These are phyloP conservation scores for Stegana nigrithorax DNA, from an alignment of 2,888 invertebrate species.

Conservation along the genomic window DNA sequence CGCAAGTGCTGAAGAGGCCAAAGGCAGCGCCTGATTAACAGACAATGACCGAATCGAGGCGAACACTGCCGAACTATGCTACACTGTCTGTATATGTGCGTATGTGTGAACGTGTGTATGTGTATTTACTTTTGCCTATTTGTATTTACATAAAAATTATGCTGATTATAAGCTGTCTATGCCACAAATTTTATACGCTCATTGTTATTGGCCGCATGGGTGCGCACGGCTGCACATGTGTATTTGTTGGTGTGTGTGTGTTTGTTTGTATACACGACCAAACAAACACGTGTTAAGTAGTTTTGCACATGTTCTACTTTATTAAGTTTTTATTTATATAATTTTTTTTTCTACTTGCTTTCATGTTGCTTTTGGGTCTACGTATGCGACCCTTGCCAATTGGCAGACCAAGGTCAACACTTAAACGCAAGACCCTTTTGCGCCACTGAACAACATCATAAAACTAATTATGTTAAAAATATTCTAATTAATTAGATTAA, in stretches of 20 bases:
- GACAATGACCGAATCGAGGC: background rate
- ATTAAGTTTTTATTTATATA: no score
- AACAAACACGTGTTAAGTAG: conserved; percentile 9
- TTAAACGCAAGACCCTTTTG: background rate
- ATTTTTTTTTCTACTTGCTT: background rate
- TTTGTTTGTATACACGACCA: background rate
- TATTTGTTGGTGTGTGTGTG: conserved; percentile 8
- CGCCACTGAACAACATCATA: background rate
- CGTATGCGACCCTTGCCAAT: no score
- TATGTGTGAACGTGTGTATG: conserved; percentile 22
- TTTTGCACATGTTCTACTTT: conserved; percentile 25
- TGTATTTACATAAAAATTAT: conserved; percentile 53
- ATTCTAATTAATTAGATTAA: conserved; percentile 4
- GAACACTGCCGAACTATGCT: no score
- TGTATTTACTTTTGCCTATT: conserved; percentile 34
- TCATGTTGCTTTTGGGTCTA: background rate
- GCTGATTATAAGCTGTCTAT: conserved; percentile 50
- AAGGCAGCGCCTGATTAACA: no score
- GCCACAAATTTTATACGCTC: background rate
- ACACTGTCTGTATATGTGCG: conserved; percentile 1
- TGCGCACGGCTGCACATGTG: background rate
- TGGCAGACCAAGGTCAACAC: conserved; percentile 1
- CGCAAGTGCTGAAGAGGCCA: conserved; percentile 3
- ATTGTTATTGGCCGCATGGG: conserved; percentile 23
- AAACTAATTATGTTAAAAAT: conserved; percentile 2